Percentiles rank a stretch among this genome's conserved stretches.
Evolutionary conservation across 2,113 vertebrate species (phyloP).

Genomic region (Coracopsis vasa): DNA sequence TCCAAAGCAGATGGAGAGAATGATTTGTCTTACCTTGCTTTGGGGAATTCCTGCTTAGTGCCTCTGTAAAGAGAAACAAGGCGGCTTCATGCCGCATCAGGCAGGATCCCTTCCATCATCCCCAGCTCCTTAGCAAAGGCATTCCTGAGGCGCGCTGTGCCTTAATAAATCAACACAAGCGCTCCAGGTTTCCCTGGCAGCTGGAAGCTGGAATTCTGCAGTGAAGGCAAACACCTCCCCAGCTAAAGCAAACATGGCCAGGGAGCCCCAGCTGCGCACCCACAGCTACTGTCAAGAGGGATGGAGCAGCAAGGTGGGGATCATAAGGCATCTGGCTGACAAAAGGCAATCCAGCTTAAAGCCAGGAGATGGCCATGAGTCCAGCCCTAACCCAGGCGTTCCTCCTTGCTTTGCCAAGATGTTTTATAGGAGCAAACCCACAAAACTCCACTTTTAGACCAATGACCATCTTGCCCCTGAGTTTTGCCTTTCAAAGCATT

Average conservation of each 20-base stretch:
- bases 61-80: background rate
- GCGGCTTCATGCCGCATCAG: background rate
- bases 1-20: background rate
- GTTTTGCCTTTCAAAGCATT: constrained; percentile 6
- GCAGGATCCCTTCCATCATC: constrained; percentile 24
- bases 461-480: background rate
- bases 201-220: constrained; percentile 40
- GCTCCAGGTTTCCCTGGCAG: constrained; percentile 32
- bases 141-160: constrained; percentile 6
- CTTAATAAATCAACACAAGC: constrained; percentile 24
- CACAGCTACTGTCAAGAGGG: constrained; percentile 38
- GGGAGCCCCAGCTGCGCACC: background rate
- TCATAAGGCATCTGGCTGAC: background rate
- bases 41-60: background rate
- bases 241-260: constrained; percentile 40
- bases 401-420: background rate
- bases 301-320: background rate
- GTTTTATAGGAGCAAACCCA: background rate
- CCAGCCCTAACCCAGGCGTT: background rate
- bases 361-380: background rate
- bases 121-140: background rate
- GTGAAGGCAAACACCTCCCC: constrained; percentile 43
- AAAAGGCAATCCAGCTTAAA: background rate
- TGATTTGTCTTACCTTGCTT: background rate
- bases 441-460: background rate